Percentiles rank a stretch among this genome's conserved stretches.
phyloP scores from a whole-genome alignment of 2,888 invertebrate species.

The Ophioninae sp. region DNA sequence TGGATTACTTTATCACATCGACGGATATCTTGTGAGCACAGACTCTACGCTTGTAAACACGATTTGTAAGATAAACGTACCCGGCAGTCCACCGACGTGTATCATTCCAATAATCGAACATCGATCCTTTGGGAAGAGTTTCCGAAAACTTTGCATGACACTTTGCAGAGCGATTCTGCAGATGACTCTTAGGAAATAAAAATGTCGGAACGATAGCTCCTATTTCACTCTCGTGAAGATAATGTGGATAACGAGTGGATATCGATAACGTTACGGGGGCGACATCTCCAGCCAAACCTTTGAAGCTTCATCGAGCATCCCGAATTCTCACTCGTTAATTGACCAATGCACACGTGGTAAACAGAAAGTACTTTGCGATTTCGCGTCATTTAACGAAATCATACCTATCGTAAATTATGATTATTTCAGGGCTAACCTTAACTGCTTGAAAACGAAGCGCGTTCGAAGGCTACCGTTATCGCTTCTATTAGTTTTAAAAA shows the following conservation, averaged over 20 bases:
- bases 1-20: background rate
- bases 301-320: no score
- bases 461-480: background rate
- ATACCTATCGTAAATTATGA: no score
- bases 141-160: conserved; percentile 80
- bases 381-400: no score
- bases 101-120: conserved; percentile 87
- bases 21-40: background rate
- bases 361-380: no score
- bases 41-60: background rate
- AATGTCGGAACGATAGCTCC: no score
- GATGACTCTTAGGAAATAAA: background rate
- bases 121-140: conserved; percentile 80
- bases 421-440: no score
- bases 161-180: background rate
- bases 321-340: no score
- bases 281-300: no score
- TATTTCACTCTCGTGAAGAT: background rate
- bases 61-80: conserved; percentile 78
- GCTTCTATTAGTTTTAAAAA: background rate
- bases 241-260: background rate
- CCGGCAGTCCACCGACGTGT: conserved; percentile 87
- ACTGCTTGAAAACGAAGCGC: background rate
- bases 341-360: no score
- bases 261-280: no score